Base-by-base conservation (phyloP, 1,140 invertebrate species). In the Rhagoletis pomonella region DNA sequence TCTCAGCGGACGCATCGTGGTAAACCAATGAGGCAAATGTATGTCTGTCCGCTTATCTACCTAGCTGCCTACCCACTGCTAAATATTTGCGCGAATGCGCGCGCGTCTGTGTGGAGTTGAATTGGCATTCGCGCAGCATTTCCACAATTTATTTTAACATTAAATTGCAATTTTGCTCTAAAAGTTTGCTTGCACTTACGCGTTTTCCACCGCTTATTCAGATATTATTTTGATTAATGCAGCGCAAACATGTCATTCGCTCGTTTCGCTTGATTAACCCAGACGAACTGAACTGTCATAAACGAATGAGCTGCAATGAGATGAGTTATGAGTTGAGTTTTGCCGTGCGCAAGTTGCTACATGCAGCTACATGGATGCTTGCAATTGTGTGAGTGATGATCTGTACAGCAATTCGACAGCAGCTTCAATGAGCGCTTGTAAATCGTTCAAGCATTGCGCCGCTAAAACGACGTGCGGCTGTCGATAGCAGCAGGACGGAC, bases 201-300 rank as follows among this genome's bases (percentile, higher is more conserved):
- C 60, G 50, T 86, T 87, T 88, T 87, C 65, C 67, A 87, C 87
- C 91, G 91, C 92, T 92, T 92, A 92, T 92, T 90, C 91, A 91
- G 91, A 92, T 91, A 92, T 92, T 92, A 92, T 92, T 89, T 89
- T 92, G 91, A 92, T 92, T 92, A 92, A 92, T 92, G 90, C 90
- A 89, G 85, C 89, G 89, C 90, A 91, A 92, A 92, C 91, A 92
- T 92, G 91, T 92, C 91, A 92, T 92, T 92, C 87, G 91, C 91
- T 92, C 91, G 91, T 92, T 92, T 92, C 87, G 91, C 90, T 89
- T 91, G 90, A 91, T 91, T 91, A 81, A 81, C 73, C 47, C 73
- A 81, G 42, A 81, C 73, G 73, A 50, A 81, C 47, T 55, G 73
- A 55, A 55, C 73, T 81, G 5, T 47, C 73, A 77, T 67, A 67